phyloP scores from a whole-genome alignment of 2,888 invertebrate species.

The Leptogaster cylindrica region DNA sequence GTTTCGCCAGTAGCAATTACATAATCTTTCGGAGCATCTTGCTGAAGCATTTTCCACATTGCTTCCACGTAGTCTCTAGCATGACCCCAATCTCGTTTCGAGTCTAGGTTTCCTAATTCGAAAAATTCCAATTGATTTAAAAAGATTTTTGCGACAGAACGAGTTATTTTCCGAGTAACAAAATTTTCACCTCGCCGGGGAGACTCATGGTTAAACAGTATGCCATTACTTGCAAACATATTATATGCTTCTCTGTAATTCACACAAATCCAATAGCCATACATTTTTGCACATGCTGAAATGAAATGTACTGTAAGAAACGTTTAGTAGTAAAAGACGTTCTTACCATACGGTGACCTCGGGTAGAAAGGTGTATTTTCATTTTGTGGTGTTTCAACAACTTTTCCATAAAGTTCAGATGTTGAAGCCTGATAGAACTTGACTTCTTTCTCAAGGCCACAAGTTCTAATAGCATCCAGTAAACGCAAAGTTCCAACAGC shows the following conservation, averaged over 20 bases:
- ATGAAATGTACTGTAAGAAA: background rate
- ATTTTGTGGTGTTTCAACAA: constrained; percentile 88
- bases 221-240: constrained; percentile 95
- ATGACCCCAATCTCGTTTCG: constrained; percentile 98
- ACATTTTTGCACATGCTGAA: constrained; percentile 91
- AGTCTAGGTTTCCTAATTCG: constrained; percentile 93
- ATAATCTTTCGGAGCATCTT: constrained; percentile 89
- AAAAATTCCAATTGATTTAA: constrained; percentile 83
- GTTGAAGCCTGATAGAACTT: constrained; percentile 96
- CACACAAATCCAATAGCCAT: constrained; percentile 94
- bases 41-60: constrained; percentile 99
- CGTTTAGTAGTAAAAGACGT: no score
- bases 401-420: constrained; percentile 93
- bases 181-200: constrained; percentile 97
- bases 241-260: constrained; percentile 95
- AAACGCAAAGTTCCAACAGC: constrained; percentile 91
- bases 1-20: constrained; percentile 96
- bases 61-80: constrained; percentile 97
- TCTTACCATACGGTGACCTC: constrained; percentile 90
- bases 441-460: constrained; percentile 79
- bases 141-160: constrained; percentile 95
- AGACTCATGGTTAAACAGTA: constrained; percentile 96
- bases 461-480: constrained; percentile 89
- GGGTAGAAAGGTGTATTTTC: constrained; percentile 97
- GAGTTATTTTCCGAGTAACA: constrained; percentile 96